Base-by-base conservation (phyloP, 2,113 vertebrate species). In the Solea senegalensis region DNA sequence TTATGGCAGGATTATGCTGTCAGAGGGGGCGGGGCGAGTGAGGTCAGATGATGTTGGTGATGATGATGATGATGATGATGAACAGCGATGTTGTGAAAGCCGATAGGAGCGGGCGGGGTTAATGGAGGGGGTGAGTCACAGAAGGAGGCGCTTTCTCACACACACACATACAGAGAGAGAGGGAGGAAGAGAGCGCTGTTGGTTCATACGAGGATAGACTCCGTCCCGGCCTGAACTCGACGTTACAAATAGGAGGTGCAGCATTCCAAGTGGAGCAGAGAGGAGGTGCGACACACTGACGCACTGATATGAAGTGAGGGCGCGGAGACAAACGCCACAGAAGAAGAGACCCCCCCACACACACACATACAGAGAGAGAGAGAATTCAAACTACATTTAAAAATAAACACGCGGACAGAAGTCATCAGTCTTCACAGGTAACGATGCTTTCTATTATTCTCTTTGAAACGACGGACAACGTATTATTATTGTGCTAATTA, bases 171-270 rank as follows among this genome's bases (percentile, higher is more conserved):
- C 40, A 60, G 12, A 57, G 28, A 40, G 51, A 54, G 45, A 75
- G 72, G 63, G 74, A 78, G 46, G 60, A 56, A 62, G 70, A 41
- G 60, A 55, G 65, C 57, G 10, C 65, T 54, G 44, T 41, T 80
- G 86, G 91, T 94, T 94, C 92, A 92, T 40, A 65, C 40, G 78
- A 89, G 94, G 93, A 89, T 72, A 93, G 70, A 28, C 53, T 63
- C 72, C 78, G 92, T 92, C 94, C 93, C 76, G 82, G 72, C 27
- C 83, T 94, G 93, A 95, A 95, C 93, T 88, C 85, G 5, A 45
- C 74, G 79, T 90, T 91, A 93, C 92, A 92, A 92, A 93, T 92
- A 93, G 81, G 78, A 84, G 89, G 84, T 85, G 92, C 82, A 69
- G 51, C 82, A 60, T 84, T 88, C 76, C 85, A 86, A 85, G 88